Base-by-base conservation (phyloP, 2,888 invertebrate species). In the Drosophila paranaensis region DNA sequence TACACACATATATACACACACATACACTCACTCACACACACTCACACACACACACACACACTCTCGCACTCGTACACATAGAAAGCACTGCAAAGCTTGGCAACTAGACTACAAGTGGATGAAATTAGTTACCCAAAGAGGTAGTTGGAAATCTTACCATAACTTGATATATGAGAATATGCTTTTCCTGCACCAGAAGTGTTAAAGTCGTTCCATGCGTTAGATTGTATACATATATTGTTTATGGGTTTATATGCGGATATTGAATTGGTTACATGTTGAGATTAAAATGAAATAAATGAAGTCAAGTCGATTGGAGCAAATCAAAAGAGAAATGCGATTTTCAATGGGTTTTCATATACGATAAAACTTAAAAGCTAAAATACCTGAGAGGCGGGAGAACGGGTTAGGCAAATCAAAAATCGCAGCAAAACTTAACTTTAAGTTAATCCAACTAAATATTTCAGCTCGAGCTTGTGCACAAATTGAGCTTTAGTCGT, bases 131-230 rank as follows among this genome's bases (percentile, higher is more conserved):
- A 58, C 66, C 69, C 67, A 58, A 71, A 64, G 13, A 33, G 69
- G 56, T 56, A 71, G 73, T 77, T 82, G 53, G 40, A 57, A 78
- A 78, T 91, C 96, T 96, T 94, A 97, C 97, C 97, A 97, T 93
- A 96, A 96, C 94, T 96, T 96, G 91, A 97, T 95, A 92, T 96
- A 96, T 94, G 96, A 96, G 93, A 96, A 95, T 92, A 97, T 95
- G 93, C 96, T 96, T 94, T 96, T 96, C 95, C 96, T 96, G 88
- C 35, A 63, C 58, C 61, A 60, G 39, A 57, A 60, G 62, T 56
- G 63, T 30, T 40, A 42, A 20, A 53, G 71, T 66, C 37, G 60
- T 60, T 75, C 72, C 75, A 80, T 75, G 75, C 54, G 42, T 64
- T 63, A 45, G 48, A 60, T 60, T 63, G 39, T 65, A 20, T 27